Evolutionary conservation across 1,140 invertebrate genomes (phyloP).

Genomic region (Metaphire vulgaris): DNA sequence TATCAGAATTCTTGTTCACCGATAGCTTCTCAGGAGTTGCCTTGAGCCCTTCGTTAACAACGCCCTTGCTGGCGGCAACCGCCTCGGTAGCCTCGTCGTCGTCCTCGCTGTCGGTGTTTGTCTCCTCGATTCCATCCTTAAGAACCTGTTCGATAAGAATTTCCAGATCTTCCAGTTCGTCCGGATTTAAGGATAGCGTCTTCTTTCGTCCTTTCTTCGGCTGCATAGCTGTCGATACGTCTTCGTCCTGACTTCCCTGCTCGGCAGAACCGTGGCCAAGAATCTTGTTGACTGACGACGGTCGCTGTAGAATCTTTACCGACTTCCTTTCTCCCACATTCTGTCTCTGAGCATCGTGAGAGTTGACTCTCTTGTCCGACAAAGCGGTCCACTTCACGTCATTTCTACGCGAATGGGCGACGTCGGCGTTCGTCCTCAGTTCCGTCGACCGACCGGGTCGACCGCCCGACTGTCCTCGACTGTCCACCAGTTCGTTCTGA

Average conservation of each 20-base stretch:
- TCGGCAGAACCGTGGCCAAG: neutral
- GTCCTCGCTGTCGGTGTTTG: conserved; percentile 18
- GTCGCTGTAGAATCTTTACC: neutral
- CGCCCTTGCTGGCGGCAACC: neutral
- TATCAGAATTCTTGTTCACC: neutral
- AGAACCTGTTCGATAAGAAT: conserved; percentile 29
- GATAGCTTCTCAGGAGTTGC: too few species aligned
- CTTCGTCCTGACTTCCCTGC: too few species aligned
- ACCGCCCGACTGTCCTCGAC: neutral
- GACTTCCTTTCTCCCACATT: neutral
- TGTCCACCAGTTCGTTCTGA: neutral
- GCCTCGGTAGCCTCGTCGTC: neutral
- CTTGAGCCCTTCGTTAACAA: neutral
- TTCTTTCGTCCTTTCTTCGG: conserved; percentile 21
- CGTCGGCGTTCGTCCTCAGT: neutral
- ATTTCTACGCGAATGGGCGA: neutral
- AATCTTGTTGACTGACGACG: neutral
- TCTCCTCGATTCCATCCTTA: conserved; percentile 21
- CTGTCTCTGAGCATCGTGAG: neutral
- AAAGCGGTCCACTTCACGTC: neutral
- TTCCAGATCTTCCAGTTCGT: conserved; percentile 28
- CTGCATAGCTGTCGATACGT: too few species aligned
- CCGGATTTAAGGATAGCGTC: conserved; percentile 26
- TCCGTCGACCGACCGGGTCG: neutral
- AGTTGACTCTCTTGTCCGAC: neutral